Base-by-base conservation (phyloP, 2,888 invertebrate species). In the Epirrita christyi region DNA sequence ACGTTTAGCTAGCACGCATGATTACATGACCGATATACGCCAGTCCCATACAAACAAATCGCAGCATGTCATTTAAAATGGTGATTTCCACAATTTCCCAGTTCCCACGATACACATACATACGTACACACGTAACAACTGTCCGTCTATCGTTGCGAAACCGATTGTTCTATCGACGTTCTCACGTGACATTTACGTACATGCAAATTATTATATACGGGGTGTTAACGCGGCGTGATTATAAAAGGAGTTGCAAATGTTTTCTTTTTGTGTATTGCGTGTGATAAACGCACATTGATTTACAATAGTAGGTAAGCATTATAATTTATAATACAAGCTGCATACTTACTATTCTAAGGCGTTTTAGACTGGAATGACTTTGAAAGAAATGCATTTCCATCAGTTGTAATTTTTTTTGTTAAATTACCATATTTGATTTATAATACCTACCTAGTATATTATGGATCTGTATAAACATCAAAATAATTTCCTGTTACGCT, bases 1-100 rank as follows among this genome's bases (percentile, higher is more conserved):
- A n/a, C 14, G 47, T 47, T 51, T 50, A 32, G 32, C 0, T 13
- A 15, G 62, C 60, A 64, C 67, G 67, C 66, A 59, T 66, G 65
- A 67, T 67, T 67, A 67, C 67, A 61, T 55, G 60, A 43, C 59
- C 45, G 55, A 59, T 59, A n/a, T n/a, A 59, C 59, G 49, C 43
- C 47, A 36, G 44, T 55, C 57, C 52, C 63, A 66, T 63, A 66
- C 68, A 68, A 66, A 66, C 68, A 59, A 43, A 59, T 59, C 55
- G 44, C 50, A 50, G 61, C 55, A 53, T 70, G 69, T 72, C 69
- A 71, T 72, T 72, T 68, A 60, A 66, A 58, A 63, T 57, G 53
- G 61, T 62, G 64, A 61, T 70, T 70, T 70, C 67, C 65, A 67
- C 62, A 59, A 70, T 72, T 72, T 69, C 66, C 70, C 67, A 67